Percentiles rank a stretch among this genome's conserved stretches.
Evolutionary conservation across 2,113 vertebrate genomes (phyloP).

Genomic region (Erinaceus europaeus): DNA sequence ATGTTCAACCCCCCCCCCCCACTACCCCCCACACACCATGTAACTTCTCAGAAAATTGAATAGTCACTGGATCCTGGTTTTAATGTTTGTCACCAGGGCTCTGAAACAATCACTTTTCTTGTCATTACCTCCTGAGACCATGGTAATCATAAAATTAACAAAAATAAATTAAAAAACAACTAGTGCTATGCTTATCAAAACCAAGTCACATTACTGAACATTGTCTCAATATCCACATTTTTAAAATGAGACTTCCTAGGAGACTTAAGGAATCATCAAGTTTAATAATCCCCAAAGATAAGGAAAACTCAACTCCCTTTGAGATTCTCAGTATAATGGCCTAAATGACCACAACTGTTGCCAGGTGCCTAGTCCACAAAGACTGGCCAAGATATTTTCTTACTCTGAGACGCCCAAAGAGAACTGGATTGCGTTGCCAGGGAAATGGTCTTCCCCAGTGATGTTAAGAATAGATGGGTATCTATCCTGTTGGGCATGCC

Average conservation of each 20-base stretch:
- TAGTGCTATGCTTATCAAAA: background rate
- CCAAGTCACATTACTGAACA: background rate
- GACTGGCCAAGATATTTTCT: conserved; percentile 54
- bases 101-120: conserved; percentile 23
- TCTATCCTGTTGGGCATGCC: conserved; percentile 53
- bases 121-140: background rate
- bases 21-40: too few species aligned
- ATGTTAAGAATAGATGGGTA: conserved; percentile 56
- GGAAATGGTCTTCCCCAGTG: conserved; percentile 64
- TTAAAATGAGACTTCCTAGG: conserved; percentile 25
- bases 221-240: background rate
- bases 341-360: conserved; percentile 65
- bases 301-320: background rate
- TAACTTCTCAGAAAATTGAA: conserved; percentile 49
- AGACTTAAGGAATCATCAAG: background rate
- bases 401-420: conserved; percentile 52
- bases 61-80: background rate
- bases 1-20: too few species aligned
- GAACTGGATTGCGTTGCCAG: conserved; percentile 59
- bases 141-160: background rate
- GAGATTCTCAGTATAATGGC: background rate
- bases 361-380: conserved; percentile 58
- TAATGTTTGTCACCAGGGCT: background rate
- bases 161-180: background rate
- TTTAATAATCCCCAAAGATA: background rate